Conservation (phyloP, 2,113 vertebrate species). For the Labeo rohita region DNA sequence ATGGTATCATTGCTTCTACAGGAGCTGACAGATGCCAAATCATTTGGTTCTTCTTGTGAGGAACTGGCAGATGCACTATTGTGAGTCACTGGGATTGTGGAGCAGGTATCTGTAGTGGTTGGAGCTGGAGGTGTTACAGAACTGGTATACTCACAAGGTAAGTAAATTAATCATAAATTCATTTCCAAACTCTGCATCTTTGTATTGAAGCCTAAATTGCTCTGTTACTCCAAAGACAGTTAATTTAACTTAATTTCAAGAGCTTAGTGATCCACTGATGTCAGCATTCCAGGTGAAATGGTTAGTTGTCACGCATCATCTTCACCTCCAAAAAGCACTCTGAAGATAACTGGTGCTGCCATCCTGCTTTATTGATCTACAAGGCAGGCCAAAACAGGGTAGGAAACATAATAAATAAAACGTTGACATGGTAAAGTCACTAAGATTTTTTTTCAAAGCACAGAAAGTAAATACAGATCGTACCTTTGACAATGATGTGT, state of each 20-base stretch:
- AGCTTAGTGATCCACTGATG: background rate
- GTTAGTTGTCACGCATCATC: background rate
- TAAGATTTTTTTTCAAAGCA: background rate
- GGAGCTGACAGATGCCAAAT: too few relatives aligned
- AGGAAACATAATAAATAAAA: background rate
- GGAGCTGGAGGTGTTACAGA: too few relatives aligned
- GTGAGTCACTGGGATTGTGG: too few relatives aligned
- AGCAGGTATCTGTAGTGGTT: too few relatives aligned
- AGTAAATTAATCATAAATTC: conserved; percentile 45
- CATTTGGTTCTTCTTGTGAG: too few relatives aligned
- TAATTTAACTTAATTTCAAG: conserved; percentile 18
- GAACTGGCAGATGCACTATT: too few relatives aligned
- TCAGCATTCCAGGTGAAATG: conserved; percentile 26
- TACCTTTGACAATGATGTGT: conserved; percentile 33
- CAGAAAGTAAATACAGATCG: background rate
- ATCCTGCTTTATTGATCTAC: background rate
- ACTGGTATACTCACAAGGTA: background rate
- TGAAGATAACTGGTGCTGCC: background rate
- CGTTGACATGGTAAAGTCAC: background rate
- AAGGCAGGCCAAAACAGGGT: background rate
- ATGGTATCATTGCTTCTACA: too few relatives aligned
- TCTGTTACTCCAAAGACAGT: conserved; percentile 4
- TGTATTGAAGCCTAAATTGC: conserved; percentile 5
- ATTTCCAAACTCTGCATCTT: conserved; percentile 12
- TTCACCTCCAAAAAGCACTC: conserved; percentile 21